phyloP scores from a whole-genome alignment of 2,797 vertebrate genomes.

The Alauda arvensis region DNA sequence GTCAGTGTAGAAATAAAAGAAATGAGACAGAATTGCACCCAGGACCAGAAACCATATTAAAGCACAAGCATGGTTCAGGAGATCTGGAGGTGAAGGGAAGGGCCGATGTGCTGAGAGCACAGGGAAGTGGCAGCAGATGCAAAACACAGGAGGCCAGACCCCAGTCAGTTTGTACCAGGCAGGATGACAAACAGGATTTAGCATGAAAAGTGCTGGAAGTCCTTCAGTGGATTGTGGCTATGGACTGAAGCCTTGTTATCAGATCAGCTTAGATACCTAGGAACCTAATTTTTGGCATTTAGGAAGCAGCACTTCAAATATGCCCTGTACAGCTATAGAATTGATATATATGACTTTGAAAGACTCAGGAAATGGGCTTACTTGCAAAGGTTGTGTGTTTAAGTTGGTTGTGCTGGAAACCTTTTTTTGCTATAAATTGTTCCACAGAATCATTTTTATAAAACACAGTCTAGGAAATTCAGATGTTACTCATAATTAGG shows the following conservation, averaged over 20 bases:
- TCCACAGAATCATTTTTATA: constrained; percentile 13
- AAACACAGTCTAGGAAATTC: constrained; percentile 22
- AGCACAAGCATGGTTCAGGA: background rate
- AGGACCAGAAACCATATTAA: background rate
- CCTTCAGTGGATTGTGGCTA: background rate
- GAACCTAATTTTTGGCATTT: background rate
- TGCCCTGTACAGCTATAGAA: background rate
- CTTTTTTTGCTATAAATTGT: background rate
- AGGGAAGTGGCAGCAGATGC: background rate
- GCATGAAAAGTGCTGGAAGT: background rate
- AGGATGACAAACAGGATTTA: background rate
- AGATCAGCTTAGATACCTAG: background rate
- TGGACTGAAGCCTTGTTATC: background rate
- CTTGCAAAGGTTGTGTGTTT: background rate
- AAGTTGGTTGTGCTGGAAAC: background rate
- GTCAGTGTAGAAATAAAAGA: background rate
- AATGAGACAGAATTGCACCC: background rate
- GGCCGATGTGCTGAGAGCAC: background rate
- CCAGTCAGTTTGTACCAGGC: background rate
- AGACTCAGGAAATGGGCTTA: background rate
- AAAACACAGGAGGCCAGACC: background rate
- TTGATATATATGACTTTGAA: background rate
- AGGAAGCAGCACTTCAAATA: background rate
- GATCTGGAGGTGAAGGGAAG: background rate
- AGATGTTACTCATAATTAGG: constrained; percentile 19